A percentile compares a stretch with the other conserved stretches of the same genome.
Conservation (phyloP, 2,113 vertebrate genomes). For the Haemorhous mexicanus region DNA sequence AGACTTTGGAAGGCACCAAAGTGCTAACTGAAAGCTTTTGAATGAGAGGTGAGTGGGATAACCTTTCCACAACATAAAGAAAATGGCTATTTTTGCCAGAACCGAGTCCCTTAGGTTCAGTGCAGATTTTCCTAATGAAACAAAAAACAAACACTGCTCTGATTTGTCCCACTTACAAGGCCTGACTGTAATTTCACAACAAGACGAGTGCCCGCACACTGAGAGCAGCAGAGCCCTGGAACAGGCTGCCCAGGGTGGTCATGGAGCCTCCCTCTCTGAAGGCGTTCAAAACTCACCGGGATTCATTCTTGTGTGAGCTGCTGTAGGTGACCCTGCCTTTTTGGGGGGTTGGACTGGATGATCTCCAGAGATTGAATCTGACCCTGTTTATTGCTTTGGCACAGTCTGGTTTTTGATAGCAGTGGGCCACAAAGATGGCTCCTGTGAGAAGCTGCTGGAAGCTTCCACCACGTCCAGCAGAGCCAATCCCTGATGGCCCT, state of each 20-base stretch:
- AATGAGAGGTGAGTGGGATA: background rate
- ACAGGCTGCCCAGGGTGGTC: background rate
- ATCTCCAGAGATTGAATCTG: background rate
- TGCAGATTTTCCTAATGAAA: accelerated
- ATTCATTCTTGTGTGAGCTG: background rate
- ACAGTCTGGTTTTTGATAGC: background rate
- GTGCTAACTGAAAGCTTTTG: background rate
- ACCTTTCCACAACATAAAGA: background rate
- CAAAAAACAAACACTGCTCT: background rate
- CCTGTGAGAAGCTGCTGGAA: background rate
- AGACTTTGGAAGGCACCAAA: accelerated
- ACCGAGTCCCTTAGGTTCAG: background rate
- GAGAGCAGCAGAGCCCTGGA: background rate
- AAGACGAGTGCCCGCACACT: background rate
- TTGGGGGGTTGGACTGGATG: background rate
- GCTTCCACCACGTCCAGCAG: background rate
- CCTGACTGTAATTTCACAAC: background rate
- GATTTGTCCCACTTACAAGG: background rate
- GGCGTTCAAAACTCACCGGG: background rate
- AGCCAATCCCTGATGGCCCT: background rate
- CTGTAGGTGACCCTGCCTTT: too few relatives aligned
- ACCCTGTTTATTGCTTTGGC: background rate
- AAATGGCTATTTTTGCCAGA: background rate
- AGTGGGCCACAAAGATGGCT: background rate
- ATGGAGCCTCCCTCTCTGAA: background rate